These are phyloP conservation scores for Balaeniceps rex DNA, from an alignment of 2,113 vertebrate genomes.

Conservation along the genomic window DNA sequence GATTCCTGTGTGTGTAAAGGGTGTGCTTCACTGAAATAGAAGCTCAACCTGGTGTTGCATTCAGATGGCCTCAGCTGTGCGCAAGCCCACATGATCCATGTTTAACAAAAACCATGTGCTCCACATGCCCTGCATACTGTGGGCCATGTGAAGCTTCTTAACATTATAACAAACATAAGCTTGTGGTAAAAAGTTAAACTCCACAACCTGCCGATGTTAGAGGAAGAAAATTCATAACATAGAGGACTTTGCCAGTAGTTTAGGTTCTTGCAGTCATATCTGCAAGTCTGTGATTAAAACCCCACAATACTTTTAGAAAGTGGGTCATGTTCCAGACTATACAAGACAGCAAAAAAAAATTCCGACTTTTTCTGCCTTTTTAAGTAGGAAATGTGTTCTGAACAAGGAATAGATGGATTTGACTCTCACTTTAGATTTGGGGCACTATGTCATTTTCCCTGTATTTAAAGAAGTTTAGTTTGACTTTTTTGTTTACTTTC, in stretches of 20 bases:
- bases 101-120: not conserved
- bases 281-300: not conserved
- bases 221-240: not conserved
- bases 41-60: not conserved
- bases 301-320: not conserved
- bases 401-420: not conserved
- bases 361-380: not conserved
- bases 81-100: not conserved
- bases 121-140: fast-evolving
- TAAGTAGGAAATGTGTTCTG: not conserved
- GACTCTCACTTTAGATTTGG: not conserved
- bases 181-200: not conserved
- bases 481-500: not conserved
- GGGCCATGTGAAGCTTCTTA: not conserved
- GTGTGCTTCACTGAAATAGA: not conserved
- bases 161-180: not conserved
- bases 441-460: not conserved
- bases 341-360: not conserved
- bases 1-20: not conserved
- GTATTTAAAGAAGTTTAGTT: not conserved
- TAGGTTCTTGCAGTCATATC: not conserved
- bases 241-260: not conserved
- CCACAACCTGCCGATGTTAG: not conserved
- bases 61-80: not conserved
- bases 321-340: not conserved